Percentiles rank a stretch among this genome's conserved stretches.
phyloP scores from a whole-genome alignment of 2,113 vertebrate species.

The Lates calcarifer region DNA sequence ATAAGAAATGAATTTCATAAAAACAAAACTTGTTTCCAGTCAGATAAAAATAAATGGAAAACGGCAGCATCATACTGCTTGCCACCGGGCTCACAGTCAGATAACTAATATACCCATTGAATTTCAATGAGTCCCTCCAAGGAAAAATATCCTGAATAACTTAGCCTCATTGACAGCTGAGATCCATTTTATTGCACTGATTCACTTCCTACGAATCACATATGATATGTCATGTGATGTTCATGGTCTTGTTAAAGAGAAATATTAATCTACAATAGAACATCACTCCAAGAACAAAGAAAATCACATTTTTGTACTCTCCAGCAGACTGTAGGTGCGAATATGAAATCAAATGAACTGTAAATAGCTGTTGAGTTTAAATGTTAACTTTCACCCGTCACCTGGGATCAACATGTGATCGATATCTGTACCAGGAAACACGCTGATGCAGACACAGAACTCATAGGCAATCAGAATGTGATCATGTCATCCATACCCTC shows the following conservation, averaged over 20 bases:
- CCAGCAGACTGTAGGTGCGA: neutral
- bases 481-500: neutral
- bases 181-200: slow-evolving; percentile 57
- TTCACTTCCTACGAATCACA: slow-evolving; percentile 48
- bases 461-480: neutral
- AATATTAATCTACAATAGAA: slow-evolving; percentile 1
- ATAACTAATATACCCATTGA: slow-evolving; percentile 70
- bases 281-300: neutral
- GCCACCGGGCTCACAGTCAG: slow-evolving; percentile 53
- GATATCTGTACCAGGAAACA: neutral
- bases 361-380: neutral
- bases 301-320: neutral
- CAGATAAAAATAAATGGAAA: slow-evolving; percentile 67
- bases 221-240: slow-evolving; percentile 48
- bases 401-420: neutral
- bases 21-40: slow-evolving; percentile 63
- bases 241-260: slow-evolving; percentile 49
- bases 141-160: slow-evolving; percentile 66
- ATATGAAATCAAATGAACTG: neutral
- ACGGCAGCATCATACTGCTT: slow-evolving; percentile 44
- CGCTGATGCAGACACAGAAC: neutral
- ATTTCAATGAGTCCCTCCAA: slow-evolving; percentile 69
- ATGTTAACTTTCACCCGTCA: neutral
- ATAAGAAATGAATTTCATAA: slow-evolving; percentile 55
- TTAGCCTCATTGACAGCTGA: slow-evolving; percentile 46